These are phyloP conservation scores for Ceratitis capitata DNA, from an alignment of 1,140 invertebrate species.

Conservation along the genomic window DNA sequence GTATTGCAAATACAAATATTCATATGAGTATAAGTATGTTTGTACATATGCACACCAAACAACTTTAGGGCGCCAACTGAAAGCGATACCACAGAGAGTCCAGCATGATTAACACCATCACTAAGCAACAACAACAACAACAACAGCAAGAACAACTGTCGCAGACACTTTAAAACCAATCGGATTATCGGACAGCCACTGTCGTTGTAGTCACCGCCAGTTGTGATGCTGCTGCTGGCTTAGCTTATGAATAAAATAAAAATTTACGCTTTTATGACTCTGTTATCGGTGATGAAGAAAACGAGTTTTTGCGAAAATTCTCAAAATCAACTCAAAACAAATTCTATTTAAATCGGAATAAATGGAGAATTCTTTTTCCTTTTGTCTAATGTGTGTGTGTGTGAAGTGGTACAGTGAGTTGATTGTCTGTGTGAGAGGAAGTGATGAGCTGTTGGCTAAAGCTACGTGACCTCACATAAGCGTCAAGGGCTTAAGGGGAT, in stretches of 20 bases:
- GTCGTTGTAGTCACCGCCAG: not conserved
- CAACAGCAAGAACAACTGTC: not conserved
- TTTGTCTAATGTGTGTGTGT: not conserved
- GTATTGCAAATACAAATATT: no score
- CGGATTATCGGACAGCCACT: not conserved
- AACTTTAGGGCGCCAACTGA: not conserved
- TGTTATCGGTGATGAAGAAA: constrained; percentile 2
- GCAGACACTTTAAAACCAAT: not conserved
- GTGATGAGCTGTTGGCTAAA: not conserved
- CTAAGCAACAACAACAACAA: not conserved
- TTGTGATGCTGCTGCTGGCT: not conserved
- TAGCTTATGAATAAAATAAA: constrained; percentile 33
- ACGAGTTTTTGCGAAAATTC: constrained; percentile 11
- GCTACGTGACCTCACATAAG: constrained; percentile 16
- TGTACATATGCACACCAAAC: no score
- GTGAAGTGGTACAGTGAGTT: not conserved
- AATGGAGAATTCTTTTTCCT: not conserved
- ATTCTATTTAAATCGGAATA: not conserved
- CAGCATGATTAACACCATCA: no score
- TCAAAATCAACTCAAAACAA: not conserved
- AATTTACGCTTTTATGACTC: constrained; percentile 36
- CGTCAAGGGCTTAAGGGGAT: not conserved
- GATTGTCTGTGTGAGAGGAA: not conserved
- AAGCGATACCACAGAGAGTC: no score
- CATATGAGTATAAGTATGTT: no score